Evolutionary conservation across 2,888 invertebrate species (phyloP), one percentile per base, ranked within the genome.

Genomic region (Litoditis marina): DNA sequence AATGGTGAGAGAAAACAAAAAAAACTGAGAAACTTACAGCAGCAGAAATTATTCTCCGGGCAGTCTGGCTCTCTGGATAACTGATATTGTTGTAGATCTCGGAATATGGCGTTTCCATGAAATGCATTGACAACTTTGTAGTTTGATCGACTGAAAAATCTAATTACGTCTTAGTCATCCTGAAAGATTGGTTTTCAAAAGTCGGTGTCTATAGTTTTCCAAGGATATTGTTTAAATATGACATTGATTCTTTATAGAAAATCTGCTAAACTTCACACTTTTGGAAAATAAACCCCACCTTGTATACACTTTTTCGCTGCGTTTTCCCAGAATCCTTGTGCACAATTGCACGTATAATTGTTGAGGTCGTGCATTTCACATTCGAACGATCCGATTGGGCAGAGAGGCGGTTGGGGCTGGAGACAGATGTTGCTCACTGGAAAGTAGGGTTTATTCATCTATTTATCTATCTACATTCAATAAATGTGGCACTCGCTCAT

Each of bases 21-120:
- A n/a, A n/a, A n/a, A n/a, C n/a, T n/a, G n/a, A n/a, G n/a, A n/a
- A n/a, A n/a, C n/a, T n/a, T n/a, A n/a, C n/a, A n/a, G n/a, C n/a
- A n/a, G n/a, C n/a, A n/a, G n/a, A n/a, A n/a, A n/a, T n/a, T n/a
- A n/a, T n/a, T n/a, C n/a, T n/a, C n/a, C n/a, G n/a, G n/a, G n/a
- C n/a, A n/a, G n/a, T n/a, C n/a, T n/a, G n/a, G n/a, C n/a, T n/a
- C n/a, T n/a, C n/a, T n/a, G n/a, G n/a, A n/a, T n/a, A n/a, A n/a
- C n/a, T n/a, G n/a, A 34, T 30, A 30, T 59, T 46, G 13, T 59
- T 59, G 30, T 51, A 59, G 8, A 51, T 42, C 52, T 59, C 59
- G 2, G 51, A 59, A 25, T 59, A 59, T 3, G 59, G 59, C 19
- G 42, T 59, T 31, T 59, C 59, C 34, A 36, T 30, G 50, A 59